Evolutionary conservation across 1,140 invertebrate species (phyloP).

Genomic region (Lordiphosa collinella): DNA sequence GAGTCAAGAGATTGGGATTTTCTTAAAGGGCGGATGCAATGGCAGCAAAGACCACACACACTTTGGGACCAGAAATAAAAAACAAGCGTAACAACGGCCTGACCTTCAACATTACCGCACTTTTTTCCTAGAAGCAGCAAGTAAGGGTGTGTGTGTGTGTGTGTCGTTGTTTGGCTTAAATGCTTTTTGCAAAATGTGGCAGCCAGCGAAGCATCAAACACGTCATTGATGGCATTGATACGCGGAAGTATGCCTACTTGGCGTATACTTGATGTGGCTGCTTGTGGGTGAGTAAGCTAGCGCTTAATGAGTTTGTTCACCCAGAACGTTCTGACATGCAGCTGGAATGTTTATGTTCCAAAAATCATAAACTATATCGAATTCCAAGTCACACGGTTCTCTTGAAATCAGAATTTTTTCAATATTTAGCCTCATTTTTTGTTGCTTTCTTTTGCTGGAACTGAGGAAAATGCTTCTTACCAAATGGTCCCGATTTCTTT

Average conservation of each 20-base stretch:
- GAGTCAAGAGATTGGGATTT: not conserved
- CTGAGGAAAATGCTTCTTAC: too few relatives aligned
- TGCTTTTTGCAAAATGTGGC: slow-evolving; percentile 59
- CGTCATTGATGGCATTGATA: slow-evolving; percentile 59
- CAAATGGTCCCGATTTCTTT: too few relatives aligned
- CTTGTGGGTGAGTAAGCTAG: slow-evolving; percentile 11
- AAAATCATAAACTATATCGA: too few relatives aligned
- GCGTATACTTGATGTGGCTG: slow-evolving; percentile 48
- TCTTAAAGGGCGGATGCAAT: slow-evolving; percentile 50
- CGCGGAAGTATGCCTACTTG: slow-evolving; percentile 54
- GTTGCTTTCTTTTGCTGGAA: too few relatives aligned
- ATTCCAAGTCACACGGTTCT: too few relatives aligned
- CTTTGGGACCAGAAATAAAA: slow-evolving; percentile 31
- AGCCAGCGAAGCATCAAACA: slow-evolving; percentile 14
- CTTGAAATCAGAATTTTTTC: too few relatives aligned
- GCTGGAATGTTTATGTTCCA: not conserved
- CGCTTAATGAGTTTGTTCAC: slow-evolving; percentile 67
- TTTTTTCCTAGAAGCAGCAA: slow-evolving; percentile 21
- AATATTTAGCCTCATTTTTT: too few relatives aligned
- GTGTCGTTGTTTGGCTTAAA: slow-evolving; percentile 59
- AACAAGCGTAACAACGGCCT: slow-evolving; percentile 55
- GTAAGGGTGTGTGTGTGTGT: slow-evolving; percentile 31
- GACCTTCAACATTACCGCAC: slow-evolving; percentile 71
- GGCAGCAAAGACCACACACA: slow-evolving; percentile 28
- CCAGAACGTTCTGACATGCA: slow-evolving; percentile 19